phyloP scores from a whole-genome alignment of 2,113 vertebrate species.

The Anolis carolinensis region DNA sequence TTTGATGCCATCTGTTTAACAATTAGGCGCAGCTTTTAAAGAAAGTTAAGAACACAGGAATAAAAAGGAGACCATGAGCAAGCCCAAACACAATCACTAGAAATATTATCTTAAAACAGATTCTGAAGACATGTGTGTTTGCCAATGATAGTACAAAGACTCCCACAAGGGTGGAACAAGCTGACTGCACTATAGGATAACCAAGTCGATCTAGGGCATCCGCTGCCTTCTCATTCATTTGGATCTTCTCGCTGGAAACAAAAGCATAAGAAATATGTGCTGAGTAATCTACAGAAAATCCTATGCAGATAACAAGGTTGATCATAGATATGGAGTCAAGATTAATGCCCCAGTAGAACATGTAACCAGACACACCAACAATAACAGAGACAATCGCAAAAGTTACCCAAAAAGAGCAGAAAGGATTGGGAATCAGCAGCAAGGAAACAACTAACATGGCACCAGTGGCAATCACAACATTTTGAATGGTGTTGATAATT shows the following conservation, averaged over 20 bases:
- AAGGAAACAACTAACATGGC: slow-evolving; percentile 73
- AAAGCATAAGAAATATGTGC: slow-evolving; percentile 77
- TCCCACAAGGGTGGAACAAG: slow-evolving; percentile 80
- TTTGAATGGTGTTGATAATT: slow-evolving; percentile 69
- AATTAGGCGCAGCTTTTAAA: slow-evolving; percentile 52
- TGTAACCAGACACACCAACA: slow-evolving; percentile 78
- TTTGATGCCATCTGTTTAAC: not conserved
- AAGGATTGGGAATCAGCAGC: slow-evolving; percentile 75
- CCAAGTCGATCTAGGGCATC: slow-evolving; percentile 75
- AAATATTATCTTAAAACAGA: slow-evolving; percentile 81
- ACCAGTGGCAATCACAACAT: slow-evolving; percentile 64
- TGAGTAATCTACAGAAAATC: slow-evolving; percentile 83
- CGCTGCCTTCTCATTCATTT: slow-evolving; percentile 62
- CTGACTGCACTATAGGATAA: slow-evolving; percentile 71
- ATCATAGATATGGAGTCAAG: slow-evolving; percentile 83
- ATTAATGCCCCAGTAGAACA: slow-evolving; percentile 76
- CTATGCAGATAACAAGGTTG: slow-evolving; percentile 81
- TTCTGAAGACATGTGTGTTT: slow-evolving; percentile 72
- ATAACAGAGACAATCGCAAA: slow-evolving; percentile 80
- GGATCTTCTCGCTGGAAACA: slow-evolving; percentile 69
- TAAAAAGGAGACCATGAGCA: slow-evolving; percentile 75
- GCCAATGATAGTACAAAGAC: slow-evolving; percentile 75
- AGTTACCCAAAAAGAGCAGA: slow-evolving; percentile 77
- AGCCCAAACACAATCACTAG: slow-evolving; percentile 75
- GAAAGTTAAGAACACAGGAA: slow-evolving; percentile 79